These are phyloP conservation scores for Probosciger aterrimus DNA, from an alignment of 2,113 vertebrate genomes.

Conservation along the genomic window DNA sequence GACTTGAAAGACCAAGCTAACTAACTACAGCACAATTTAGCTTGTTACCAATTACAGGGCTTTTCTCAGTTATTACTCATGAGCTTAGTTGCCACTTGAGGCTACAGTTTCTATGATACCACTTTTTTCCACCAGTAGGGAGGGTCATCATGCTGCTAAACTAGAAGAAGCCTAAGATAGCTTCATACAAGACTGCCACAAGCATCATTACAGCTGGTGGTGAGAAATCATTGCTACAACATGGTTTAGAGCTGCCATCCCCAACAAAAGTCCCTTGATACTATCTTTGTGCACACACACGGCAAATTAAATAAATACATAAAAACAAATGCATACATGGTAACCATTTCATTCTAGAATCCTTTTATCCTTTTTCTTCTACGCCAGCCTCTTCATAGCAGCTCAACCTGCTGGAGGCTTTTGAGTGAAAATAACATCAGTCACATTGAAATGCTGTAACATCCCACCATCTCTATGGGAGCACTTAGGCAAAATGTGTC, in stretches of 20 bases:
- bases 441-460: background rate
- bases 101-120: background rate
- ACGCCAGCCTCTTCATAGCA: background rate
- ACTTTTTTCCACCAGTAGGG: background rate
- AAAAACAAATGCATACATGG: background rate
- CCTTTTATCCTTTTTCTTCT: background rate
- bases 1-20: background rate
- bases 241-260: background rate
- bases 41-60: background rate
- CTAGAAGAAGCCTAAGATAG: background rate
- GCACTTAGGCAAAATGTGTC: background rate
- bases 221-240: background rate
- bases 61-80: background rate
- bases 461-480: background rate
- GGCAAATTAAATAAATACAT: background rate
- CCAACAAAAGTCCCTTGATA: background rate
- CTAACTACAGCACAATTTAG: background rate
- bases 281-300: background rate
- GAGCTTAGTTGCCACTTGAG: background rate
- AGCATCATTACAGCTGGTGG: background rate
- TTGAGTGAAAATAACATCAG: background rate
- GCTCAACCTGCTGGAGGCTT: background rate
- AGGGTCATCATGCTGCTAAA: background rate
- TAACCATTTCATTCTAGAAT: background rate
- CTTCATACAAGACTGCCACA: background rate